These are phyloP conservation scores for Heteronetta atricapilla DNA, from an alignment of 2,113 vertebrate genomes.

Conservation along the genomic window DNA sequence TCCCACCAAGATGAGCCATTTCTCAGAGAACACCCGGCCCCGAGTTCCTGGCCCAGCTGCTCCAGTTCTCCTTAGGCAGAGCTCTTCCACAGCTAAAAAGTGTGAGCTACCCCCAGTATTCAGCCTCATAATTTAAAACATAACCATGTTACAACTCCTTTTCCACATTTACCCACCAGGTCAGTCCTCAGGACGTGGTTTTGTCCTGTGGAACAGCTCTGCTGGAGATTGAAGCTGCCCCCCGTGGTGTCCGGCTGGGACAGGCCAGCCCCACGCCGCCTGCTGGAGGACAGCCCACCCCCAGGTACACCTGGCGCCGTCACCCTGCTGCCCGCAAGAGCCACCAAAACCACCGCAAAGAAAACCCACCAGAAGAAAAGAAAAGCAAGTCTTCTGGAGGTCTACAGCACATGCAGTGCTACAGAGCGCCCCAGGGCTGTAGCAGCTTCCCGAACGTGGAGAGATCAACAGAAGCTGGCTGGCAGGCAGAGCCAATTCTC, in stretches of 20 bases:
- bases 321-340: neutral
- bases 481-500: neutral
- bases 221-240: neutral
- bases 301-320: fast-evolving
- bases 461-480: neutral
- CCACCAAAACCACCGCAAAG: neutral
- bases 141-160: neutral
- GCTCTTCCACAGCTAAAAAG: neutral
- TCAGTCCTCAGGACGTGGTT: neutral
- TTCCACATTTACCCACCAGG: neutral
- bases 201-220: neutral
- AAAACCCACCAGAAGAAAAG: neutral
- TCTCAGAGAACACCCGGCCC: neutral
- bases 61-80: neutral
- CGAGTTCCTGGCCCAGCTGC: neutral
- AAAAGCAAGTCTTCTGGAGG: neutral
- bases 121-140: neutral
- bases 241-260: neutral
- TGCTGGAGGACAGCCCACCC: neutral
- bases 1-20: neutral
- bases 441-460: neutral
- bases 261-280: neutral
- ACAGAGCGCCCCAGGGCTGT: neutral
- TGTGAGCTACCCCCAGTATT: neutral
- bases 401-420: neutral